phyloP scores from a whole-genome alignment of 2,797 vertebrate species.

The Hapalemur alaotrensis region DNA sequence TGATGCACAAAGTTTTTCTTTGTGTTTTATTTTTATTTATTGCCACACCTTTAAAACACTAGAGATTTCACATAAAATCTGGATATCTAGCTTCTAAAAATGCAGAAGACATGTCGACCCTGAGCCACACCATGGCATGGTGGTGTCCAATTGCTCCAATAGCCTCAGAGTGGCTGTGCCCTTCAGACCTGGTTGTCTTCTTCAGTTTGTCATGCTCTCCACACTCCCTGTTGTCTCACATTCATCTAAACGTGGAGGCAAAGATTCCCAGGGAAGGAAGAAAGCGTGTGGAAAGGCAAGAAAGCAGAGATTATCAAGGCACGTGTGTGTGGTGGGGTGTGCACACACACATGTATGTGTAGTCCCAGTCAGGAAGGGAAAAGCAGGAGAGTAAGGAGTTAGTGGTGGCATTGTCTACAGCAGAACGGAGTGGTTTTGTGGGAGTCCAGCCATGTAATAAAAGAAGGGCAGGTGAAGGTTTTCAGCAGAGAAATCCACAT shows the following conservation, averaged over 20 bases:
- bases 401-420: background rate
- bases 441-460: background rate
- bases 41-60: background rate
- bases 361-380: background rate
- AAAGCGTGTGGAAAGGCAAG: background rate
- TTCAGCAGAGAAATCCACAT: background rate
- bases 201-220: background rate
- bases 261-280: background rate
- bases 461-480: background rate
- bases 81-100: background rate
- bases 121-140: background rate
- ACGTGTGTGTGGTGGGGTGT: background rate
- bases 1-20: background rate
- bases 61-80: background rate
- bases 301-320: background rate
- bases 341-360: accelerated
- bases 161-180: background rate
- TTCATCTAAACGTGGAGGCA: background rate
- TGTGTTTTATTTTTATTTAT: background rate
- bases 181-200: background rate
- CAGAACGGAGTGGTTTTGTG: background rate
- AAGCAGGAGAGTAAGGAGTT: background rate
- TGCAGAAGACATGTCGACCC: background rate
- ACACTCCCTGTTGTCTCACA: background rate
- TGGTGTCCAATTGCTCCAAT: background rate